These are phyloP conservation scores for Muntiacus reevesi DNA, from an alignment of 2,113 vertebrate species.

Conservation along the genomic window DNA sequence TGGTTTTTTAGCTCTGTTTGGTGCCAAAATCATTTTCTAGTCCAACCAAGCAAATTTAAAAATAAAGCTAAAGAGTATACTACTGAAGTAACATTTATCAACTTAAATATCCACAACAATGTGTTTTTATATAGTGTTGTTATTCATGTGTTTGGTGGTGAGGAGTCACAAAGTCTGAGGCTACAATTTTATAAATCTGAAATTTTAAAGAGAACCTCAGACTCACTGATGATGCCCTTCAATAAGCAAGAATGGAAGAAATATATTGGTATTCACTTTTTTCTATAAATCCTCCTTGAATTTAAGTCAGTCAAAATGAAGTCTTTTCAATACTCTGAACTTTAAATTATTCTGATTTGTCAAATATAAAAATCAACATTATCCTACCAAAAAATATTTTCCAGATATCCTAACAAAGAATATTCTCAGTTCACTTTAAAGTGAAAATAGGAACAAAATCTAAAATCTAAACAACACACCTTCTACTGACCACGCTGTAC, in stretches of 20 bases:
- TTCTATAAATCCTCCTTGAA: not conserved
- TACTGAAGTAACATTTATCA: not conserved
- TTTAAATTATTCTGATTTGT: not conserved
- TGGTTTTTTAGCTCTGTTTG: conserved; percentile 10
- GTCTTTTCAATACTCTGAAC: not conserved
- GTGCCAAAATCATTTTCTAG: not conserved
- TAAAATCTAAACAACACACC: not conserved
- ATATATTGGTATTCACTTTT: not conserved
- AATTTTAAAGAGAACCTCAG: not conserved
- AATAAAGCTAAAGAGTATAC: conserved; percentile 2
- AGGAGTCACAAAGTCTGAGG: not conserved
- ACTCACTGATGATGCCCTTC: not conserved
- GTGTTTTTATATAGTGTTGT: not conserved
- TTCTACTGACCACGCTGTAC: not conserved
- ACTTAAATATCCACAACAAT: not conserved
- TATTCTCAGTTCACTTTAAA: not conserved
- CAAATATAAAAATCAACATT: not conserved
- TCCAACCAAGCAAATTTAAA: conserved; percentile 16
- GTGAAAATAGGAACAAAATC: conserved; percentile 2
- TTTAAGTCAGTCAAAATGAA: conserved; percentile 19
- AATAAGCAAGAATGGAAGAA: not conserved
- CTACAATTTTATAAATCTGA: not conserved
- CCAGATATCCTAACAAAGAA: not conserved
- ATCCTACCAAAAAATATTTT: not conserved
- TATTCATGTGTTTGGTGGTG: not conserved